Conservation (phyloP, 2,113 vertebrate species). For the Lethenteron reissneri region DNA sequence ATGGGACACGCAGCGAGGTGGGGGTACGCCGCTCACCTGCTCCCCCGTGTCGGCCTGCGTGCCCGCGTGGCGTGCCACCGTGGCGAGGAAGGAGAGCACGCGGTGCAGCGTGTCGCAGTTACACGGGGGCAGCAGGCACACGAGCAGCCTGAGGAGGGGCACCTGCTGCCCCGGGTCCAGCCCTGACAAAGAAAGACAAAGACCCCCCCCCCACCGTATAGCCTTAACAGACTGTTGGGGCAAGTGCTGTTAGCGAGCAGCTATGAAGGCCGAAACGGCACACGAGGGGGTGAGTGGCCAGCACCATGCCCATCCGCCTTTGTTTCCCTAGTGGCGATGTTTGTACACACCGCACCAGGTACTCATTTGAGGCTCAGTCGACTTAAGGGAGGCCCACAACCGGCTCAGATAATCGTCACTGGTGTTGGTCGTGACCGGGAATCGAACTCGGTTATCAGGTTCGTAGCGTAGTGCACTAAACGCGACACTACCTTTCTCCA, state of each 20-base stretch:
- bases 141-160: conserved; percentile 43
- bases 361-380: no score
- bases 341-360: no score
- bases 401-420: no score
- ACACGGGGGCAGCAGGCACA: conserved; percentile 59
- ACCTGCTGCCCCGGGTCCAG: conserved; percentile 34
- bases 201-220: not conserved
- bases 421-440: no score
- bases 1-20: no score
- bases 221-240: not conserved
- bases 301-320: not conserved
- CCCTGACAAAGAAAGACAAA: conserved; percentile 26
- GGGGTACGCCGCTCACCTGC: no score
- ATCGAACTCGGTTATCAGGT: no score
- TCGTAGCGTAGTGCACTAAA: no score
- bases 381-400: no score
- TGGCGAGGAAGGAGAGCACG: conserved; percentile 38
- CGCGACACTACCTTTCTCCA: no score
- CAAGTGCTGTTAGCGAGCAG: not conserved
- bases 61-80: conserved; percentile 38
- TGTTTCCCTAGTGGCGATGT: not conserved
- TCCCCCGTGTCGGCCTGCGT: conserved; percentile 5
- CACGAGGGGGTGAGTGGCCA: no score
- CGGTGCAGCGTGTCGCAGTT: conserved; percentile 65
- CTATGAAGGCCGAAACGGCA: not conserved